Evolutionary conservation across 2,797 vertebrate genomes (phyloP), one percentile per base, ranked within the genome.

Genomic region (Graptemys geographica): DNA sequence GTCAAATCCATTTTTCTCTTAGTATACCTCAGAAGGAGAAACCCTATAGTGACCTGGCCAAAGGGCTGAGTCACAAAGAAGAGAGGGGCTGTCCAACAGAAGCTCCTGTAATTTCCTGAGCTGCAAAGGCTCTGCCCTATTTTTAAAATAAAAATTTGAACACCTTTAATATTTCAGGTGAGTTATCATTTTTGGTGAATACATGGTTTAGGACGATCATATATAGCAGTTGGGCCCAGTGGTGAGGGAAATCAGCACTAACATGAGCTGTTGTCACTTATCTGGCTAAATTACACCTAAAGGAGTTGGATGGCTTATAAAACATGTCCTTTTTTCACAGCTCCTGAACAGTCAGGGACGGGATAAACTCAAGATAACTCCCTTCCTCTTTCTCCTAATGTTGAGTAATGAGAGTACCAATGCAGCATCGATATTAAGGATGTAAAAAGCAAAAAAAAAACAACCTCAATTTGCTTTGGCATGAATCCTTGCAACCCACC

Each of bases 231-330:
- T 87, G 72, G 72, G 6, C 8, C 76, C 33, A 79, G 28, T 44
- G 21, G 10, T 69, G 12, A 93, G 44, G 11, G 25, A 55, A 21
- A 55, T 55, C 53, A 55, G 8, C 53, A 55, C 19, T 23, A 94
- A 44, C 0, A 0, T 5, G 33, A n/a, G 13, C 13, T 13, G 53
- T 62, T 21, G 59, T 25, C 4, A 72, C 4, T 88, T 0, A 0
- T 33, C 78, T 90, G 65, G 84, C 16, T 84, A 95, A 88, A 85
- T 12, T 1, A 56, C 56, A 62, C 0, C 19, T 83, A 51, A 93
- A 91, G 59, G 11, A 56, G 4, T 12, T 86, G n/a, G 5, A n/a
- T 9, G 2, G 5, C 59, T 25, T 88, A 51, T 49, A 51, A 95
- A 93, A 4, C 0, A 90, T 86, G 69, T 28, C 37, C 1, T 7